Base-by-base conservation (phyloP, 2,797 vertebrate species). In the Distichodus sexfasciatus region DNA sequence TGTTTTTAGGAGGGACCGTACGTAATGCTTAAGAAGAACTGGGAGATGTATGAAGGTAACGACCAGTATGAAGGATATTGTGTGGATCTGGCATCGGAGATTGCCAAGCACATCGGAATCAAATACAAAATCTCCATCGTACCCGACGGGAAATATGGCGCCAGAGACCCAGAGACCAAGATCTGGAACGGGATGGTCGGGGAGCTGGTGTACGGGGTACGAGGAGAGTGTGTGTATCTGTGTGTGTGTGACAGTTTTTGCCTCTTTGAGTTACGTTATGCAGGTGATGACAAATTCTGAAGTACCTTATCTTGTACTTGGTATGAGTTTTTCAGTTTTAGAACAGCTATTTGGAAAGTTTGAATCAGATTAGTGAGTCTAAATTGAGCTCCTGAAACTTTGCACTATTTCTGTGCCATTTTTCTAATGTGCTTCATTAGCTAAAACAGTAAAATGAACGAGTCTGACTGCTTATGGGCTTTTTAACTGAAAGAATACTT, bases 151-250 rank as follows among this genome's bases (percentile, higher is more conserved):
- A 98, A 98, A 85, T 99, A 99, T 14, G 97, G 97, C 87, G 97
- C 97, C 84, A 92, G 96, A 82, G 96, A 99, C 83, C 93, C 96
- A 72, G 96, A 99, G 81, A 99, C 96, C 59, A 99, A 98, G 91
- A 98, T 99, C 84, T 99, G 97, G 97, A 99, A 99, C 77, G 97
- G 97, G 85, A 99, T 99, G 97, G 97, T 99, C 66, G 97, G 97
- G 86, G 97, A 99, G 84, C 96, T 99, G 77, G 97, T 99, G 69
- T 99, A 99, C 75, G 96, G 96, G 94, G 97, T 99, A 92, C n/a
- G n/a, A n/a, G 95, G 96, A 80, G 85, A 83, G 31, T 24, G 38
- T 3, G 6, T 35, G 21, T 24, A 21, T 50, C 17, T 55, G 48
- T 31, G 61, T 31, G 35, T 40, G 19, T 33, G 21, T 63, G 57